Base-by-base conservation (phyloP, 2,888 invertebrate species). In the Lydus trimaculatus region DNA sequence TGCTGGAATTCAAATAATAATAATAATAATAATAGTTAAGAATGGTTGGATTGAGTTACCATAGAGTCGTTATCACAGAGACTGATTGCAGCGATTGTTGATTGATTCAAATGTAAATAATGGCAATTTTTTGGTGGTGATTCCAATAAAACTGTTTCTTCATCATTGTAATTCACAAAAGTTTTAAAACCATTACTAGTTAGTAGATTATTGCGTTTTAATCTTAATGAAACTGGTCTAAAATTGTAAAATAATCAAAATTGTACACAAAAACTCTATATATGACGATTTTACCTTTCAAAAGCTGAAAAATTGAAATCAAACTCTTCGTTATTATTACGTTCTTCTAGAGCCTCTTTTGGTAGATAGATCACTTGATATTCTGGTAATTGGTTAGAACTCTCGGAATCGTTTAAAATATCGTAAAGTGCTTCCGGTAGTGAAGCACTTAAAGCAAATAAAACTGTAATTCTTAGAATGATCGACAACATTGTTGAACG, bases 11-110 rank as follows among this genome's bases (percentile, higher is more conserved):
- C 13, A 58, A 9, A 28, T 31, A 33, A 33, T 11, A 11, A 7
- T 43, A 43, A 43, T 17, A 17, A 8, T 8, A 17, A 13, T 15
- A 15, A 17, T n/a, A 17, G 5, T 17, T 36, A 31, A 1, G 36
- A 43, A 11, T 52, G 7, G 8, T 33, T 28, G 25, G 60, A n/a
- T 28, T 17, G 0, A 58, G 89, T 88, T 84, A 92, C 92, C 82
- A 92, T 86, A 60, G 88, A 84, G 77, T 88, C 88, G 72, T 89
- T 88, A 73, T 88, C 86, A 81, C 92, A 92, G 52, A 91, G 87
- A 73, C 90, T 92, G 72, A 93, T 87, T 1, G 92, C 91, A 9
- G 92, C 92, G 0, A 90, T 89, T 28, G 87, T 86, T 15, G 83
- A 84, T 0, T 84, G 84, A 72, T 90, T 89, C 4, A 86, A 80